These are phyloP conservation scores for Proteles cristata DNA, from an alignment of 2,113 vertebrate genomes.

Conservation along the genomic window DNA sequence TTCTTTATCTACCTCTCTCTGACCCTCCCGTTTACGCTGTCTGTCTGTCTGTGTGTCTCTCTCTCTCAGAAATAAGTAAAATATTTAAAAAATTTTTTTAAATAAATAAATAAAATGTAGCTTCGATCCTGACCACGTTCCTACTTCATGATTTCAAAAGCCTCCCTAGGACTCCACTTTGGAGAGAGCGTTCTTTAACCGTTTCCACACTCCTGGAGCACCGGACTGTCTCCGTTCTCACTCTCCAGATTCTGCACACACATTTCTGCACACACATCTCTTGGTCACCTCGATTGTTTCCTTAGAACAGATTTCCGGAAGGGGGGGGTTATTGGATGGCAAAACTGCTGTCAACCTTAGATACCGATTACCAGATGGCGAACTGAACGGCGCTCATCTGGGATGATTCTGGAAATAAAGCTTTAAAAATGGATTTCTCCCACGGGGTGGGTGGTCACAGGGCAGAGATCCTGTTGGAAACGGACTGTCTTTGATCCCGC, in stretches of 20 bases:
- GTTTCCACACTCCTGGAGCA: neutral
- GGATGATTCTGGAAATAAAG: neutral
- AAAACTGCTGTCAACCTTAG: neutral
- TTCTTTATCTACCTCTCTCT: no score
- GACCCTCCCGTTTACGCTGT: no score
- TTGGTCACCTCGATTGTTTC: neutral
- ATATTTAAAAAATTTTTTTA: no score
- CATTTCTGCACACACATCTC: neutral
- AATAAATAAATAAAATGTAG: neutral
- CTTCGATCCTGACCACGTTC: neutral
- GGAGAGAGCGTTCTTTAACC: no score
- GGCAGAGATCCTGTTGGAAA: neutral
- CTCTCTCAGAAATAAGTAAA: no score
- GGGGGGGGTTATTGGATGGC: neutral
- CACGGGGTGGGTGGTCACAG: neutral
- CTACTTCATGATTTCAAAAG: neutral
- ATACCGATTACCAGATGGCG: neutral
- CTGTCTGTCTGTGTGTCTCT: no score
- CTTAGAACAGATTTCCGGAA: neutral
- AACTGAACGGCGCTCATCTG: neutral
- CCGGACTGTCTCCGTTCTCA: neutral
- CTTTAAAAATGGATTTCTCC: slow-evolving; percentile 13
- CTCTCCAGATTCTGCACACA: neutral
- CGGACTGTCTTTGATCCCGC: neutral
- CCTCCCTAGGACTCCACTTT: neutral